Evolutionary conservation across 2,113 vertebrate genomes (phyloP).

Genomic region (Pseudolaguvia tuberculata): DNA sequence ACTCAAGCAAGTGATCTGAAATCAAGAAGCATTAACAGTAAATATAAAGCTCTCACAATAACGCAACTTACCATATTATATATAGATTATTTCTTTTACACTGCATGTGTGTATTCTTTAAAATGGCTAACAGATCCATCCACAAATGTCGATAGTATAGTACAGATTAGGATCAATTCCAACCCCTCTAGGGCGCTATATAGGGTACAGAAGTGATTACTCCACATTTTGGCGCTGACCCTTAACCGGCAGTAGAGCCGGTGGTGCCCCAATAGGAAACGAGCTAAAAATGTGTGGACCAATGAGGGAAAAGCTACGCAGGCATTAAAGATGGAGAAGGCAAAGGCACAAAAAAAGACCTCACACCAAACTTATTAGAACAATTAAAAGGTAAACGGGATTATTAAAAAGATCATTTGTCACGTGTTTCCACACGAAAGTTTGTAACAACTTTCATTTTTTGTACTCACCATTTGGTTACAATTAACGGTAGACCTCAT

Average conservation of each 20-base stretch:
- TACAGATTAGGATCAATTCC: not conserved
- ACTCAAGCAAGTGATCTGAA: conserved; percentile 60
- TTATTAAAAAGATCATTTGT: not conserved
- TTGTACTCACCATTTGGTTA: no score
- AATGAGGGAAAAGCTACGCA: conserved; percentile 14
- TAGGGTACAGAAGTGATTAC: not conserved
- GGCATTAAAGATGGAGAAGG: not conserved
- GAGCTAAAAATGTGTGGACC: not conserved
- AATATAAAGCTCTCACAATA: no score
- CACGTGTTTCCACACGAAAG: no score
- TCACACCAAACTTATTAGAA: not conserved
- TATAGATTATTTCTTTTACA: not conserved
- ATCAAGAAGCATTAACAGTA: conserved; percentile 14
- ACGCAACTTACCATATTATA: no score
- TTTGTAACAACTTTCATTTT: no score
- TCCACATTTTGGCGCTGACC: conserved; percentile 13
- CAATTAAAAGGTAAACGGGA: not conserved
- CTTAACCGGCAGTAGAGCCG: not conserved
- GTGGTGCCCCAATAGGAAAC: not conserved
- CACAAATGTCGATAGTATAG: not conserved
- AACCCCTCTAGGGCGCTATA: not conserved
- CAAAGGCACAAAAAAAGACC: not conserved
- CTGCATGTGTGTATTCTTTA: not conserved
- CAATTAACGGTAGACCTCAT: no score
- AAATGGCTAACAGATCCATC: not conserved